A percentile compares a stretch with the other conserved stretches of the same genome.
Evolutionary conservation across 2,797 vertebrate species (phyloP).

Genomic region (Allobates femoralis): DNA sequence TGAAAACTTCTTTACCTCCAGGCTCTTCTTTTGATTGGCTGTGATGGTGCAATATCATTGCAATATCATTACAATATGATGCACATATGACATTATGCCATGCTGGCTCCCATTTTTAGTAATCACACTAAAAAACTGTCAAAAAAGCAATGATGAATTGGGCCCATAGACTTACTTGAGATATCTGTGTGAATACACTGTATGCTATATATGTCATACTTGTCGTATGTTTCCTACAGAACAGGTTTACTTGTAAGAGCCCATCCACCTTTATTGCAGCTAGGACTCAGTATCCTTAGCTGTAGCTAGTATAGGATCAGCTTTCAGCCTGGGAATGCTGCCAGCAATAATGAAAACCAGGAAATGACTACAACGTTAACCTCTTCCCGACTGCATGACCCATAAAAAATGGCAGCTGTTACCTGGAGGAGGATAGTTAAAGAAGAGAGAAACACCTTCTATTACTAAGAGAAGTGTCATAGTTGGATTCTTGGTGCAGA

Average conservation of each 20-base stretch:
- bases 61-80: too few relatives aligned
- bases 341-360: slow-evolving; percentile 47
- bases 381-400: slow-evolving; percentile 24
- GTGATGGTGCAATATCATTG: too few relatives aligned
- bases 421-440: slow-evolving; percentile 27
- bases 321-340: slow-evolving; percentile 41
- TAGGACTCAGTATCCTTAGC: slow-evolving; percentile 4
- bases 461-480: slow-evolving; percentile 21
- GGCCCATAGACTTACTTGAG: too few relatives aligned
- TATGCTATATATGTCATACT: too few relatives aligned
- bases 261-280: slow-evolving; percentile 1
- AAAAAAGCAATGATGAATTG: too few relatives aligned
- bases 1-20: too few relatives aligned
- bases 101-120: too few relatives aligned
- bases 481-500: slow-evolving; percentile 26
- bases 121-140: too few relatives aligned
- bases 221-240: neutral
- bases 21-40: too few relatives aligned
- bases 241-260: slow-evolving; percentile 16
- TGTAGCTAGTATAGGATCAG: slow-evolving; percentile 31
- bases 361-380: slow-evolving; percentile 45
- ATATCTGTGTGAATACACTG: too few relatives aligned
- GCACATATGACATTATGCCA: too few relatives aligned
- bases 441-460: neutral
- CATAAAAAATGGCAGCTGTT: slow-evolving; percentile 52